Evolutionary conservation across 2,888 invertebrate genomes (phyloP), one percentile per base, ranked within the genome.

Genomic region (Mylabris sibirica): DNA sequence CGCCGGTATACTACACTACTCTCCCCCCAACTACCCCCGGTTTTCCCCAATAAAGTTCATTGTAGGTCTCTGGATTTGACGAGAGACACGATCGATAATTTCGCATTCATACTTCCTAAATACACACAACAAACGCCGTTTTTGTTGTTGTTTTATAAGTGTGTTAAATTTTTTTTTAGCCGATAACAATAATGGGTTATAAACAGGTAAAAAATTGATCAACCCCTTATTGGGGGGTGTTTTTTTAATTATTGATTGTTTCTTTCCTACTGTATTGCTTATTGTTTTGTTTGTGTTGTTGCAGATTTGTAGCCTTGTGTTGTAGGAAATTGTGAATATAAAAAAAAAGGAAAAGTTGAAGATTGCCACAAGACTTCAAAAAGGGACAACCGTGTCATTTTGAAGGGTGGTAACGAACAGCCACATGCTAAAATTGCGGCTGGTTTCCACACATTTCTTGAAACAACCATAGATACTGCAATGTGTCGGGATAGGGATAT

Each of bases 391-490:
- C 69, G 69, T 34, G 60, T 63, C 67, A 66, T 20, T 57, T 69
- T 53, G 63, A 65, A 59, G 70, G 67, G 70, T 70, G 70, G 70
- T 65, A 60, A 63, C 59, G 41, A 68, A 77, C 79, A 82, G 81
- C 83, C 84, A 82, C 88, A 95, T 95, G 95, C 94, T 95, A 90
- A 95, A 93, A 88, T 92, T 95, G 92, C 92, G 95, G 88, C 90
- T 95, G 84, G 95, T 95, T 78, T 94, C 95, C 85, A 95, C 95
- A 85, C 95, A 95, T 87, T 95, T 95, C 86, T 88, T 95, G 86
- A 95, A 95, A 88, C 95, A 95, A 87, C 95, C 95, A 90, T 95
- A 94, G 92, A 90, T 89, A 30, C 85, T 91, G 82, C 80, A 76
- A 85, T 85, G 92, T 92, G 92, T 88, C 91, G 92, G 79, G 92